phyloP scores from a whole-genome alignment of 2,888 invertebrate genomes.

The Belgica antarctica region DNA sequence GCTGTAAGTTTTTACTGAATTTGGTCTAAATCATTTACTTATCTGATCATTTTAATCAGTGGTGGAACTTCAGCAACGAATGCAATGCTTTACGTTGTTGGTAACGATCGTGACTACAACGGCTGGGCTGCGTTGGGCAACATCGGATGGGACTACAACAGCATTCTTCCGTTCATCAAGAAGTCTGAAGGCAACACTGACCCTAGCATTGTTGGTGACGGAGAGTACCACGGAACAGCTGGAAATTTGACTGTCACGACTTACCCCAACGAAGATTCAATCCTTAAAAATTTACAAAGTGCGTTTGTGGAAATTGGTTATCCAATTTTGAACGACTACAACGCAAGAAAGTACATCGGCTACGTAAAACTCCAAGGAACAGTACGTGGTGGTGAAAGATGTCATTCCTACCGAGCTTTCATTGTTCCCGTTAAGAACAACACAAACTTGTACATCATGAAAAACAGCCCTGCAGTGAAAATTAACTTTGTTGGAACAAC shows the following conservation, averaged over 20 bases:
- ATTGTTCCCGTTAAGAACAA: not conserved
- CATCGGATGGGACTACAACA: not conserved
- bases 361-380: not conserved
- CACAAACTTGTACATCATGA: not conserved
- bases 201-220: not conserved
- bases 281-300: too few relatives aligned
- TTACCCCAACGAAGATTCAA: too few relatives aligned
- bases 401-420: not conserved
- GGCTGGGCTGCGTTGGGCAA: not conserved
- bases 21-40: not conserved
- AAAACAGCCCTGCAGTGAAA: constrained; percentile 35
- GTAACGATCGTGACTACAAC: not conserved
- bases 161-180: constrained; percentile 3
- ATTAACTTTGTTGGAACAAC: constrained; percentile 46
- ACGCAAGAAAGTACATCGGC: not conserved
- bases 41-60: too few relatives aligned
- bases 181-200: not conserved
- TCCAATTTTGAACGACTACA: not conserved
- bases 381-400: not conserved
- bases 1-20: not conserved
- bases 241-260: not conserved
- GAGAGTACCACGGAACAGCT: not conserved
- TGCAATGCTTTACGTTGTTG: constrained; percentile 13
- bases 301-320: not conserved
- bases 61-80: not conserved